phyloP scores from a whole-genome alignment of 2,888 invertebrate genomes.

The Phortica magna region DNA sequence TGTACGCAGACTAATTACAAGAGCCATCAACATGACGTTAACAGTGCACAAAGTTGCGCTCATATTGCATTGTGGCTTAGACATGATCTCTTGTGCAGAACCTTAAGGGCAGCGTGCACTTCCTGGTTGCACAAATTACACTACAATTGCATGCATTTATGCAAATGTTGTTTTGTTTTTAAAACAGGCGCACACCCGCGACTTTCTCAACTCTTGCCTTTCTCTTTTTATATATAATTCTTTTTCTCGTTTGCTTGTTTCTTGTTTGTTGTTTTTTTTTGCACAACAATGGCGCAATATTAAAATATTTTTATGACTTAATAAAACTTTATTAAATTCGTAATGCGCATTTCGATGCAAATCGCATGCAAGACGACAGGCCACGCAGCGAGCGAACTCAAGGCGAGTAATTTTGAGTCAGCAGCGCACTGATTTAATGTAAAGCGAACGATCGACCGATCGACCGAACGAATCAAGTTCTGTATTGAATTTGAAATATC shows the following conservation, averaged over 20 bases:
- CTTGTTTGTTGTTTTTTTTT: not conserved
- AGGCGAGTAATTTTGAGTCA: constrained; percentile 41
- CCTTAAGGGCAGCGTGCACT: constrained; percentile 44
- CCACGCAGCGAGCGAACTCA: constrained; percentile 23
- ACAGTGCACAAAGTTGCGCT: too few species aligned
- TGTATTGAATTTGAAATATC: constrained; percentile 62
- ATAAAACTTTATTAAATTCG: constrained; percentile 71
- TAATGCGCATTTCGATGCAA: constrained; percentile 60
- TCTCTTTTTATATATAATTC: not conserved
- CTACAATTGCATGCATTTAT: constrained; percentile 17
- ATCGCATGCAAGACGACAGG: constrained; percentile 57
- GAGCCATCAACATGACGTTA: not conserved
- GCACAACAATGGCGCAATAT: constrained; percentile 47
- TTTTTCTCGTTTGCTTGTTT: not conserved
- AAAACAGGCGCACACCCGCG: not conserved
- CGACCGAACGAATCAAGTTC: not conserved
- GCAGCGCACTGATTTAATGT: constrained; percentile 41
- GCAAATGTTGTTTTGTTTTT: not conserved
- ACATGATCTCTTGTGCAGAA: not conserved
- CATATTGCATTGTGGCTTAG: too few species aligned
- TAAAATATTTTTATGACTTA: constrained; percentile 66
- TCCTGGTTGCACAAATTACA: constrained; percentile 54
- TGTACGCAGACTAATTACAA: constrained; percentile 42
- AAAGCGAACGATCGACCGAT: not conserved
- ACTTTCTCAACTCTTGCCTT: constrained; percentile 11